Evolutionary conservation across 2,888 invertebrate genomes (phyloP), one percentile per base, ranked within the genome.

Genomic region (Spicauda simplicius): DNA sequence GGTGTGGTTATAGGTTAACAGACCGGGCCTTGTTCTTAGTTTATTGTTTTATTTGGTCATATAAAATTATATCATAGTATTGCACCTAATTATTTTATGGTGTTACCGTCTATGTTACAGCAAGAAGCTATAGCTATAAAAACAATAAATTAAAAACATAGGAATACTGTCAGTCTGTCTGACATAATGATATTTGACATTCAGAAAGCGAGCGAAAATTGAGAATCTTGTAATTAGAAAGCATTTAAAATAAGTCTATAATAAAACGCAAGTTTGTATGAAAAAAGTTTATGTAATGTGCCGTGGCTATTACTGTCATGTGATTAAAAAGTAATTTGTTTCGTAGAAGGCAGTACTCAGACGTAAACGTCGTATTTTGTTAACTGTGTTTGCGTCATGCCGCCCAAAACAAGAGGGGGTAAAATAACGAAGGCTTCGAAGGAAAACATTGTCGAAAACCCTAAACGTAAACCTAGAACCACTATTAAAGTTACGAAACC

Each of bases 331-430:
- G 18, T 3, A 33, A 54, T 58, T 58, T 41, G 14, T 45, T 20
- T 20, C 6, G 10, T 11, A 10, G 18, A 50, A 48, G 45, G n/a
- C 5, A 45, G 45, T 45, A n/a, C 6, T n/a, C 16, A 12, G 7
- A 1, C 18, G 52, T 33, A n/a, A 25, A 30, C 14, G 37, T 61
- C 37, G 58, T 53, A 57, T 45, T 60, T 64, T 18, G 25, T 57
- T 16, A 55, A 56, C 30, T 33, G 16, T 66, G 45, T 37, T 1
- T 59, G 75, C 84, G 76, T 83, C 83, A 91, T 91, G 91, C 86
- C 91, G 74, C 86, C 90, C 45, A 85, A 82, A 80, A 86, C 84
- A 48, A 85, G 85, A 77, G 77, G 81, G 48, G 76, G 75, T 16
- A 80, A 78, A 79, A 77, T 76, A 68, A 71, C 78, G 10, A 90